phyloP scores from a whole-genome alignment of 1,140 invertebrate species.

The Frieseomelitta varia region DNA sequence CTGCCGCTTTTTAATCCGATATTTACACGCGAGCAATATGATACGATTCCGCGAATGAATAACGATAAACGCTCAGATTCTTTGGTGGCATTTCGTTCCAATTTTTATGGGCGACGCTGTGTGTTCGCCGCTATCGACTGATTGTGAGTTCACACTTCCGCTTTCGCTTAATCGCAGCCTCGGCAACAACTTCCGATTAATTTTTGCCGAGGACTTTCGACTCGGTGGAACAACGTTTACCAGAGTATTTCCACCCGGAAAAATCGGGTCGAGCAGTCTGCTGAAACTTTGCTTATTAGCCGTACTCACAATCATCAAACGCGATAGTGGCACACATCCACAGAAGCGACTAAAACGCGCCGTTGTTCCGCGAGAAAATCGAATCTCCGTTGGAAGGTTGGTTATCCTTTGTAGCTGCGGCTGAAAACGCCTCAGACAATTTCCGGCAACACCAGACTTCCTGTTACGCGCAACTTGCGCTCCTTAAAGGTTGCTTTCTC shows the following conservation, averaged over 20 bases:
- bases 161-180: neutral
- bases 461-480: constrained; percentile 1
- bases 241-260: neutral
- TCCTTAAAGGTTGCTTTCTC: neutral
- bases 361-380: constrained; percentile 34
- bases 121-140: no score
- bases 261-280: neutral
- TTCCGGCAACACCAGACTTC: constrained; percentile 31
- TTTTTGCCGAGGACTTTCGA: neutral
- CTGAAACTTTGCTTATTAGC: constrained; percentile 45
- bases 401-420: constrained; percentile 22
- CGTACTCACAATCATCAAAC: constrained; percentile 25
- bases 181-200: neutral
- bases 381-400: constrained; percentile 28
- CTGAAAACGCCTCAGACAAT: constrained; percentile 30
- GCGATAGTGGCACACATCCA: constrained; percentile 14
- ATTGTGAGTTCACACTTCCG: no score
- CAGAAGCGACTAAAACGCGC: neutral
- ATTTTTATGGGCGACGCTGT: no score
- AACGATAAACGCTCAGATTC: no score
- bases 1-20: neutral
- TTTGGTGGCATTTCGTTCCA: no score
- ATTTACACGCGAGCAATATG: neutral
- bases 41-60: neutral
- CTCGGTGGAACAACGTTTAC: constrained; percentile 1